Conservation (phyloP, 2,113 vertebrate species). For the Excalfactoria chinensis region DNA sequence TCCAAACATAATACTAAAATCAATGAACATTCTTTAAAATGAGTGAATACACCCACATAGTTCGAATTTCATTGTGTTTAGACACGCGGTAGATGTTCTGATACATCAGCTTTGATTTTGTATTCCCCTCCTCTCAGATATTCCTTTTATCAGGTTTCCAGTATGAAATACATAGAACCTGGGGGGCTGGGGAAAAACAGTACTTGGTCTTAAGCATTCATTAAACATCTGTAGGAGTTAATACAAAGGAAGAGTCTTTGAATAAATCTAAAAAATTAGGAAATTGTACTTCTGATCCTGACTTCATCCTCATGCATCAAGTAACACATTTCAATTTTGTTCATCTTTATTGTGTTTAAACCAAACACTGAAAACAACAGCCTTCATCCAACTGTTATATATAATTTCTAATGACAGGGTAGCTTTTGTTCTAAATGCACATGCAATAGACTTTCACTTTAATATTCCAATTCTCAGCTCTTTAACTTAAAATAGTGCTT, state of each 20-base stretch:
- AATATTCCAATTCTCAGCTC: constrained; percentile 51
- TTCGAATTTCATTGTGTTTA: constrained; percentile 66
- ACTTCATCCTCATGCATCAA: constrained; percentile 65
- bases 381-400: constrained; percentile 61
- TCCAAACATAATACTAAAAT: constrained; percentile 58
- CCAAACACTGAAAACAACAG: constrained; percentile 68
- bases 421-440: constrained; percentile 74
- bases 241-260: constrained; percentile 73
- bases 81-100: constrained; percentile 62
- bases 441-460: constrained; percentile 53
- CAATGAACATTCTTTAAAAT: constrained; percentile 61
- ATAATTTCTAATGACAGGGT: constrained; percentile 72
- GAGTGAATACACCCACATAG: constrained; percentile 61
- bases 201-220: constrained; percentile 69
- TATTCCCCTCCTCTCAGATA: constrained; percentile 41
- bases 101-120: constrained; percentile 49
- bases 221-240: constrained; percentile 76
- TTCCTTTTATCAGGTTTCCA: constrained; percentile 59
- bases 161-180: constrained; percentile 48
- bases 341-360: constrained; percentile 70
- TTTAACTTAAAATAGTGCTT: constrained; percentile 66
- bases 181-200: neutral
- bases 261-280: constrained; percentile 74
- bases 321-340: constrained; percentile 73
- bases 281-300: constrained; percentile 73